Conservation (phyloP, 2,888 invertebrate species). For the Tolmerus cingulatus region DNA sequence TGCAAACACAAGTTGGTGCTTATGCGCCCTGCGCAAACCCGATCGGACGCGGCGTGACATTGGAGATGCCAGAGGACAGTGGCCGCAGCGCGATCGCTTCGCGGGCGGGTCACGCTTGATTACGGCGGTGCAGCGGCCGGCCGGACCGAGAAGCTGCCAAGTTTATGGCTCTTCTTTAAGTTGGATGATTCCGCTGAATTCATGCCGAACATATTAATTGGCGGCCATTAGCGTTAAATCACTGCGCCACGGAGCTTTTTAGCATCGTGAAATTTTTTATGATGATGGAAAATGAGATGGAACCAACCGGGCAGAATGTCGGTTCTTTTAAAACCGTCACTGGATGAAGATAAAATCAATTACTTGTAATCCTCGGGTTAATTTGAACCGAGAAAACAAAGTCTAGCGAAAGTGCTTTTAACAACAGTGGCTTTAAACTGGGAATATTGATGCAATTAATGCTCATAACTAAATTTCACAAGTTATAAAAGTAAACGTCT, state of each 20-base stretch:
- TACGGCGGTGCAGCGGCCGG: background rate
- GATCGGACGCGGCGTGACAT: slow-evolving; percentile 9
- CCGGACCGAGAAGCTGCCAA: background rate
- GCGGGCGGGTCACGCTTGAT: slow-evolving; percentile 12
- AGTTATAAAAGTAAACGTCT: too few relatives aligned
- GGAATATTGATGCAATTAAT: too few relatives aligned
- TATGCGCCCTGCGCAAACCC: background rate
- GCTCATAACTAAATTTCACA: too few relatives aligned
- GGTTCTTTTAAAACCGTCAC: background rate
- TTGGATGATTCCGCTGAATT: slow-evolving; percentile 6
- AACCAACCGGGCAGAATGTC: background rate
- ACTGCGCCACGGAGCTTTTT: background rate
- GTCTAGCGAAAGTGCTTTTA: too few relatives aligned
- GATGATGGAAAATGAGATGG: background rate
- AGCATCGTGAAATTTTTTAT: background rate
- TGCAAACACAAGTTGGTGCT: slow-evolving; percentile 6
- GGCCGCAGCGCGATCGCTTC: background rate
- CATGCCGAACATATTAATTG: slow-evolving; percentile 12
- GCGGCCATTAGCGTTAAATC: background rate
- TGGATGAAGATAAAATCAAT: background rate
- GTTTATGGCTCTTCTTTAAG: background rate
- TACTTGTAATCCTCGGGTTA: background rate
- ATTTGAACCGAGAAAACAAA: background rate
- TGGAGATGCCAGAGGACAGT: slow-evolving; percentile 31
- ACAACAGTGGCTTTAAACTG: too few relatives aligned